A percentile compares a stretch with the other conserved stretches of the same genome.
Evolutionary conservation across 2,113 vertebrate species (phyloP).

Genomic region (Microtus montanus): DNA sequence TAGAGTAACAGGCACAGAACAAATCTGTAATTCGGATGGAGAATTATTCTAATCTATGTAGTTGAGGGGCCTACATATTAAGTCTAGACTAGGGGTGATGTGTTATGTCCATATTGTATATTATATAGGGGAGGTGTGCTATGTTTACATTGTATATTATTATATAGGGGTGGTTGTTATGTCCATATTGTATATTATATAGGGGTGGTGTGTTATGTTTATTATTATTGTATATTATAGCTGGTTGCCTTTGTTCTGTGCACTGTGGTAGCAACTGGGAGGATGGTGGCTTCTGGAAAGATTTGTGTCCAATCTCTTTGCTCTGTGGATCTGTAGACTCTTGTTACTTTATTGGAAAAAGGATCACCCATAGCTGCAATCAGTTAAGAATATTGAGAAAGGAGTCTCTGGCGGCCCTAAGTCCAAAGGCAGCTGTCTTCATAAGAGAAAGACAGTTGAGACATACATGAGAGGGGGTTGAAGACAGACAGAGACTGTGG

Average conservation of each 20-base stretch:
- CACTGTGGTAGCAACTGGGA: neutral
- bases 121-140: no score
- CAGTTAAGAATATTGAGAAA: neutral
- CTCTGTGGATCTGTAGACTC: neutral
- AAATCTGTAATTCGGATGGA: no score
- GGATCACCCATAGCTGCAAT: neutral
- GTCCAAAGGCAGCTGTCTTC: neutral
- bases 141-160: no score
- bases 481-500: neutral
- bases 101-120: neutral
- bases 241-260: neutral
- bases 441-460: neutral
- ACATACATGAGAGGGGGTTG: neutral
- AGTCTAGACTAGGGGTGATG: neutral
- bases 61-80: neutral
- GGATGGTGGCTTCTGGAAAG: neutral
- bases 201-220: no score
- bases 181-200: no score
- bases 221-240: neutral
- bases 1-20: neutral
- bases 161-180: no score
- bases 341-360: neutral
- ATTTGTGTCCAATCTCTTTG: neutral
- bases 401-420: neutral
- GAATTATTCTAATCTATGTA: no score